Percentiles rank a stretch among this genome's conserved stretches.
phyloP scores from a whole-genome alignment of 2,113 vertebrate species.

The Kryptolebias marmoratus region DNA sequence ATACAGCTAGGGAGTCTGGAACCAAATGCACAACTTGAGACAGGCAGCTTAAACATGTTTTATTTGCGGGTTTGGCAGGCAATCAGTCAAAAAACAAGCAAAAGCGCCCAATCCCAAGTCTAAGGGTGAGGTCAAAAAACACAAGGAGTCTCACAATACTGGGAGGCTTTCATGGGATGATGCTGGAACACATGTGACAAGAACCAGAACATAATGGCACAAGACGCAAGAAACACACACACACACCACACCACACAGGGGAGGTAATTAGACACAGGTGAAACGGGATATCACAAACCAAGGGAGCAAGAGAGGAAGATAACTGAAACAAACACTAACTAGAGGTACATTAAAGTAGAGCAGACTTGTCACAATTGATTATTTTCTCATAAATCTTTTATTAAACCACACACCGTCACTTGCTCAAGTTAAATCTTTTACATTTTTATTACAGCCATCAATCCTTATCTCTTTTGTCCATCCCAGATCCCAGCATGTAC shows the following conservation, averaged over 20 bases:
- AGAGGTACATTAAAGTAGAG: not conserved
- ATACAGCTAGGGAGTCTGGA: no score
- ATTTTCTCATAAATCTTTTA: not conserved
- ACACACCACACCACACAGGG: not conserved
- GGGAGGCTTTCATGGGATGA: not conserved
- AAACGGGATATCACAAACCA: not conserved
- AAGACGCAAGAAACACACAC: not conserved
- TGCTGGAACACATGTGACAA: not conserved
- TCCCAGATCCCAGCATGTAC: not conserved
- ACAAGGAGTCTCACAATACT: not conserved
- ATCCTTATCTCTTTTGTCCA: not conserved
- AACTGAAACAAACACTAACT: not conserved
- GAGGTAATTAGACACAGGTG: slow-evolving; percentile 11
- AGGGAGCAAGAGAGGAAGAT: not conserved
- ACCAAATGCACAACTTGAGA: not conserved
- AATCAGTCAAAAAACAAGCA: not conserved
- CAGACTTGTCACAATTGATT: not conserved
- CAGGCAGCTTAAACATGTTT: not conserved
- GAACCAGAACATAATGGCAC: not conserved
- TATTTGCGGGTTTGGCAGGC: not conserved
- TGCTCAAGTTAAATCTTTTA: not conserved
- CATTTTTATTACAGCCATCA: not conserved
- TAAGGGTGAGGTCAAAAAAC: not conserved
- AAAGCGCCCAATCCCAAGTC: not conserved
- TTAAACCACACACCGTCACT: not conserved